These are phyloP conservation scores for Macrobrachium nipponense DNA, from an alignment of 1,140 invertebrate species.

Conservation along the genomic window DNA sequence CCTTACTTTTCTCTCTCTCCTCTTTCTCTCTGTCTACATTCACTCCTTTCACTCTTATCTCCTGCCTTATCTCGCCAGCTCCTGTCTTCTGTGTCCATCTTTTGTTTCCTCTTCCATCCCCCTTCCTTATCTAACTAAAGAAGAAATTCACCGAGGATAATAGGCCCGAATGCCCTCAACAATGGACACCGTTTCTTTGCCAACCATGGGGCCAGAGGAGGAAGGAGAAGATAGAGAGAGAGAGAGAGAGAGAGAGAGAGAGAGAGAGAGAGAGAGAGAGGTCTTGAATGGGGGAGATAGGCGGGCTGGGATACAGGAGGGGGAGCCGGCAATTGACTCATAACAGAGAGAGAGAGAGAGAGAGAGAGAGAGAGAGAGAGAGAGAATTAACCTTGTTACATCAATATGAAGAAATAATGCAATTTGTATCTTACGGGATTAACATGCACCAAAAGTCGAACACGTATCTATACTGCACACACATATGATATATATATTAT, in stretches of 20 bases:
- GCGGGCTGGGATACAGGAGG: not conserved
- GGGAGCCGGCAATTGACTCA: not conserved
- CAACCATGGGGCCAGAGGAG: not conserved
- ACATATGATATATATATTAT: too few species aligned
- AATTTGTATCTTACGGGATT: too few species aligned
- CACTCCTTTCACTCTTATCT: not conserved
- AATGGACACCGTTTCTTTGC: not conserved
- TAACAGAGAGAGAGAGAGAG: not conserved
- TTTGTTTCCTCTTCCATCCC: not conserved
- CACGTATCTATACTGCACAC: too few species aligned
- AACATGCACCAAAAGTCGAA: too few species aligned
- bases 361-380: not conserved
- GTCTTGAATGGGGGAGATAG: not conserved
- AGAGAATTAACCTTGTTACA: not conserved
- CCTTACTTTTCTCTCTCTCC: too few species aligned
- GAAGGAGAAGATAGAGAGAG: not conserved
- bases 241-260: not conserved
- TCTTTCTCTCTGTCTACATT: not conserved
- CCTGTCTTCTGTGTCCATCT: not conserved
- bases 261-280: too few species aligned
- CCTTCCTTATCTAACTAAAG: not conserved
- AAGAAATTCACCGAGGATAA: conserved; percentile 33
- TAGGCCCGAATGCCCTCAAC: not conserved
- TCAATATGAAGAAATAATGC: not conserved
- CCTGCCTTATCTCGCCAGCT: not conserved